phyloP scores from a whole-genome alignment of 2,888 invertebrate species.

The Drosophila formosana region DNA sequence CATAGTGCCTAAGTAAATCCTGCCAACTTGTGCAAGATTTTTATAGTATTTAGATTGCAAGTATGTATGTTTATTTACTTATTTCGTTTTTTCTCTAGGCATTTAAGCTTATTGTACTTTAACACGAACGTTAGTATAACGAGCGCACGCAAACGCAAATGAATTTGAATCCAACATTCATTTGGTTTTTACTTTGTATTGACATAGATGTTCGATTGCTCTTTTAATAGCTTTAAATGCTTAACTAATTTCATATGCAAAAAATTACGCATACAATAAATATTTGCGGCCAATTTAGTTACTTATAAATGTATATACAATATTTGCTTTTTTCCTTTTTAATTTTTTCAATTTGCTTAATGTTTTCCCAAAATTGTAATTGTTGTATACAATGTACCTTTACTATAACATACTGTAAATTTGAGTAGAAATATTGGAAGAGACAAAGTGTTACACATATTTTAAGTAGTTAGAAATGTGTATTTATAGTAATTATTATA shows the following conservation, averaged over 20 bases:
- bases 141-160: conserved; percentile 18
- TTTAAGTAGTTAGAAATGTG: conserved; percentile 21
- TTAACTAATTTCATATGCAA: conserved; percentile 15
- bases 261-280: conserved; percentile 52
- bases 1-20: conserved; percentile 17
- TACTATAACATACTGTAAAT: conserved; percentile 23
- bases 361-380: conserved; percentile 32
- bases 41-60: conserved; percentile 13
- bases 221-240: conserved; percentile 21
- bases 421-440: conserved; percentile 54
- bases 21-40: conserved; percentile 3
- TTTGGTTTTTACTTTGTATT: conserved; percentile 8
- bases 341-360: conserved; percentile 2
- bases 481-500: conserved; percentile 10
- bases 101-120: conserved; percentile 20
- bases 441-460: conserved; percentile 41
- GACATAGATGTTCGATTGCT: conserved; percentile 12
- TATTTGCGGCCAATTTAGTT: conserved; percentile 43
- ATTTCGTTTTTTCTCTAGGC: not conserved
- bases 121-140: conserved; percentile 18
- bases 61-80: conserved; percentile 7
- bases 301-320: conserved; percentile 42
- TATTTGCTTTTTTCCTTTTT: not conserved
- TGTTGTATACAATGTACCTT: conserved; percentile 25
- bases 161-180: not conserved